Conservation (phyloP, 2,888 invertebrate genomes). For the Eupsilia transversa region DNA sequence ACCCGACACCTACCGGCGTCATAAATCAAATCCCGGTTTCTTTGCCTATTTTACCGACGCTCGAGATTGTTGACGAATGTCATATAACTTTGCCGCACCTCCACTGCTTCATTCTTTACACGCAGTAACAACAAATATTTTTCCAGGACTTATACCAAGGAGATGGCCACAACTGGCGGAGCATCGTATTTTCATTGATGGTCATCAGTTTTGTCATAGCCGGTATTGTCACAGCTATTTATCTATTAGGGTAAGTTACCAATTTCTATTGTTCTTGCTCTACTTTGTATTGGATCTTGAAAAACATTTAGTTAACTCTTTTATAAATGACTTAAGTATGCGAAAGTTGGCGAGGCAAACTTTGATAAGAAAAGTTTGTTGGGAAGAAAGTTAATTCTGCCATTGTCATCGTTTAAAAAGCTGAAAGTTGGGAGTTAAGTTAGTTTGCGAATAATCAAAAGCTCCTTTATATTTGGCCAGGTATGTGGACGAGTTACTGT, state of each 20-base stretch:
- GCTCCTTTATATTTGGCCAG: conserved; percentile 76
- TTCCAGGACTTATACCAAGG: conserved; percentile 94
- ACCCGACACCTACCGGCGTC: conserved; percentile 64
- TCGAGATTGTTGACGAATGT: conserved; percentile 63
- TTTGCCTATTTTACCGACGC: conserved; percentile 63
- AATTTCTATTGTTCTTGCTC: conserved; percentile 17
- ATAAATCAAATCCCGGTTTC: conserved; percentile 74
- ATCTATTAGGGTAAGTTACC: conserved; percentile 93
- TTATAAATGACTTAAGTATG: conserved; percentile 45
- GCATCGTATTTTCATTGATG: conserved; percentile 96
- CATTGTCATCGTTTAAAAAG: conserved; percentile 35
- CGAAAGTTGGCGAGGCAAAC: conserved; percentile 46
- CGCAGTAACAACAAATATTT: conserved; percentile 37
- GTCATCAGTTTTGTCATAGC: conserved; percentile 96
- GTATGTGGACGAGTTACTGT: conserved; percentile 96
- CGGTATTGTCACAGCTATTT: conserved; percentile 96
- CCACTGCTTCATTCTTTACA: conserved; percentile 25
- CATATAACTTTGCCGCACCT: conserved; percentile 40
- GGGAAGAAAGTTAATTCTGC: conserved; percentile 48
- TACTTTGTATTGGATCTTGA: conserved; percentile 25
- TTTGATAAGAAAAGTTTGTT: conserved; percentile 55
- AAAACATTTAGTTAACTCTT: conserved; percentile 48
- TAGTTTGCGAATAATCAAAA: conserved; percentile 40
- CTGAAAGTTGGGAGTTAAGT: conserved; percentile 7
- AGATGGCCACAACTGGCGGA: conserved; percentile 97